Conservation (phyloP, 2,888 invertebrate genomes). For the Meiosimyza decipiens region DNA sequence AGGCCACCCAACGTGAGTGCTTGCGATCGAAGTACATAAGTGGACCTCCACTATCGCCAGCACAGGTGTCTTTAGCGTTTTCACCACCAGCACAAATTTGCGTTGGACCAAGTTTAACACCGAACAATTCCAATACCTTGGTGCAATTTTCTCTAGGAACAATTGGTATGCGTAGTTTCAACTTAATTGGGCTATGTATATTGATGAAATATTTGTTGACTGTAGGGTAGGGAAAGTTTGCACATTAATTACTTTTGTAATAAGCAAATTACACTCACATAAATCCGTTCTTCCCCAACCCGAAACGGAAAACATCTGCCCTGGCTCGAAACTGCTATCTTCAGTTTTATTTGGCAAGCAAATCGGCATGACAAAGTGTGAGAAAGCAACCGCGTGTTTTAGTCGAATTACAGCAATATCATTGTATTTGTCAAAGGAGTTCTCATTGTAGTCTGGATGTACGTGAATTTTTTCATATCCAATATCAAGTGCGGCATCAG, state of each 20-base stretch:
- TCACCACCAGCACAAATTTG: slow-evolving; percentile 80
- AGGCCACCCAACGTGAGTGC: slow-evolving; percentile 70
- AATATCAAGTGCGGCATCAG: slow-evolving; percentile 74
- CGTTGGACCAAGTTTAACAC: slow-evolving; percentile 68
- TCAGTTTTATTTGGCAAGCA: slow-evolving; percentile 67
- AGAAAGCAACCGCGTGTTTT: slow-evolving; percentile 58
- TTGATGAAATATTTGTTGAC: slow-evolving; percentile 63
- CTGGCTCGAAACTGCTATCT: slow-evolving; percentile 63
- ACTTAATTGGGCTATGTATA: slow-evolving; percentile 71
- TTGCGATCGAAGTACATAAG: slow-evolving; percentile 71
- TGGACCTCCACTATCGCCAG: slow-evolving; percentile 78
- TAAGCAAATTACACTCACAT: slow-evolving; percentile 52
- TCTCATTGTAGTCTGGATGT: slow-evolving; percentile 72
- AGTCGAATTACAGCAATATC: slow-evolving; percentile 71
- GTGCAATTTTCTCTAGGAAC: slow-evolving; percentile 70
- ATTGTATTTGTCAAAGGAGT: slow-evolving; percentile 68
- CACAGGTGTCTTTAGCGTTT: slow-evolving; percentile 77
- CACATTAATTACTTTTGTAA: not conserved
- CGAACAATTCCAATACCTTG: slow-evolving; percentile 68
- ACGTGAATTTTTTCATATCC: slow-evolving; percentile 73
- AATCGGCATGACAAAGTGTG: slow-evolving; percentile 73
- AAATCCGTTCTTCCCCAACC: slow-evolving; percentile 74
- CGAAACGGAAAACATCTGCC: slow-evolving; percentile 70
- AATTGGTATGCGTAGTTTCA: slow-evolving; percentile 73
- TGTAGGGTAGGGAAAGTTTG: slow-evolving; percentile 42